These are phyloP conservation scores for Gymnoscopelus braueri DNA, from an alignment of 2,797 vertebrate species.

Conservation along the genomic window DNA sequence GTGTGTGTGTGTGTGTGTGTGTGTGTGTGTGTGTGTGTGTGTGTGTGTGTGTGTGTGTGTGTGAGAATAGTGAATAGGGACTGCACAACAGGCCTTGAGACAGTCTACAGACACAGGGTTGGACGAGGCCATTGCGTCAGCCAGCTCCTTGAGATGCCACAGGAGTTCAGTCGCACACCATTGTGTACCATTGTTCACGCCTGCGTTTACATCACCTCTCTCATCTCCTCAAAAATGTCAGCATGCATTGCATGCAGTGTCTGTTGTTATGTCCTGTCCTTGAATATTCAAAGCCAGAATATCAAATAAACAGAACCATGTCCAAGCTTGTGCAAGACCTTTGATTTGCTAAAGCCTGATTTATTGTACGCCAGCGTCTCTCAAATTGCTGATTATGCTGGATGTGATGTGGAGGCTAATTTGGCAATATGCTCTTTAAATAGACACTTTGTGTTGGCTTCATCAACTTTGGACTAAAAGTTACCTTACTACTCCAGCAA, in stretches of 20 bases:
- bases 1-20: constrained; percentile 42
- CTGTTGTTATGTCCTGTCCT: constrained; percentile 38
- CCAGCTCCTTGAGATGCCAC: constrained; percentile 51
- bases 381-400: too few species aligned
- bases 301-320: constrained; percentile 17
- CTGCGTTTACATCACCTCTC: constrained; percentile 21
- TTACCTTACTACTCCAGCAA: too few species aligned
- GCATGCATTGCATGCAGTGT: neutral
- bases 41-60: constrained; percentile 35
- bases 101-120: constrained; percentile 55
- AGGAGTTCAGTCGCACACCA: constrained; percentile 43
- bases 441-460: too few species aligned
- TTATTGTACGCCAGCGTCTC: too few species aligned
- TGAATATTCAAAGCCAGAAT: constrained; percentile 47
- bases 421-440: too few species aligned
- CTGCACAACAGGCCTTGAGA: constrained; percentile 9
- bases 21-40: constrained; percentile 27
- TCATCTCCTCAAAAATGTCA: constrained; percentile 20
- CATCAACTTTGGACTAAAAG: too few species aligned
- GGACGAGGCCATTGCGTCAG: constrained; percentile 35
- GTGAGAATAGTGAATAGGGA: constrained; percentile 40
- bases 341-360: too few species aligned
- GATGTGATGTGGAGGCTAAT: too few species aligned
- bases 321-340: too few species aligned
- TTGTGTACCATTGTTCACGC: constrained; percentile 37